phyloP scores from a whole-genome alignment of 2,113 vertebrate genomes.

The Cichladusa arquata region DNA sequence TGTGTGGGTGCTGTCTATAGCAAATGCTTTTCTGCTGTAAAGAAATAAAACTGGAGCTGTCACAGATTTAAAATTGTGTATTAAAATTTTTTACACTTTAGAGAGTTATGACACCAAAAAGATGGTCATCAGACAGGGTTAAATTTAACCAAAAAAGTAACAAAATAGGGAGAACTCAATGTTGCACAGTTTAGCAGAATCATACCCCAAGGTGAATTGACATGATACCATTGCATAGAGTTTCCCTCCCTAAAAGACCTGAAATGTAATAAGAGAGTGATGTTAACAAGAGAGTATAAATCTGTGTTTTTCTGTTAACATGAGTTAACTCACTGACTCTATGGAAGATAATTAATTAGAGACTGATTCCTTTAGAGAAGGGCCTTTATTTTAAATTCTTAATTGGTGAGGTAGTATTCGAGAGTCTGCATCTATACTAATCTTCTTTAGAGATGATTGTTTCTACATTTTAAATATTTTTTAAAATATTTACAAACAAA shows the following conservation, averaged over 20 bases:
- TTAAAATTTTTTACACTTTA: background rate
- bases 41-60: background rate
- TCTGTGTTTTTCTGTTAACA: background rate
- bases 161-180: background rate
- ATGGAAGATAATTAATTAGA: background rate
- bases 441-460: too few species aligned
- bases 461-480: background rate
- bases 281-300: background rate
- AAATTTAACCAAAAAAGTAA: background rate
- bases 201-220: background rate
- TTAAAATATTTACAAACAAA: background rate
- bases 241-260: background rate
- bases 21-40: background rate
- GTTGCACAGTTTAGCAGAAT: background rate
- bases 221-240: too few species aligned
- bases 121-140: background rate
- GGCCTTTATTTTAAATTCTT: background rate
- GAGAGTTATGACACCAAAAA: background rate
- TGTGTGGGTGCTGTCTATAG: background rate
- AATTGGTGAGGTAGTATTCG: background rate
- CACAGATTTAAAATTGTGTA: background rate
- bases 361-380: background rate
- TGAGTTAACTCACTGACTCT: background rate
- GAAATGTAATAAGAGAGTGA: background rate
- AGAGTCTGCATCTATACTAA: background rate